Conservation (phyloP, 2,797 vertebrate genomes). For the Sternotherus odoratus region DNA sequence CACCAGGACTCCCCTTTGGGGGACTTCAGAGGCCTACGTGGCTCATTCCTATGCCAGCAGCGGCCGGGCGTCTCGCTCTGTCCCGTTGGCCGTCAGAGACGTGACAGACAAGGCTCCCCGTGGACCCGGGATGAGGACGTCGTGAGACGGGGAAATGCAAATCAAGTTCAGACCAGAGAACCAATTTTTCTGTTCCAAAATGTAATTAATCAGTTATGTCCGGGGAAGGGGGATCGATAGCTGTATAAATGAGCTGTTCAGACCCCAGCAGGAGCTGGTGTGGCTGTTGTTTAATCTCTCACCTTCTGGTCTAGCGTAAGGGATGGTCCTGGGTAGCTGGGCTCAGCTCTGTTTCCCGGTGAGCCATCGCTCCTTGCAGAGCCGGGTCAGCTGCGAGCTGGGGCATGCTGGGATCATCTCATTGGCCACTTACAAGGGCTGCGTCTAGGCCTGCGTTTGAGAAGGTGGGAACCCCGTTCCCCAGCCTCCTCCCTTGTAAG, state of each 20-base stretch:
- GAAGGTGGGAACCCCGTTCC: background rate
- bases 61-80: background rate
- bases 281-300: slow-evolving; percentile 25
- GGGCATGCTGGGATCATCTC: background rate
- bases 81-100: background rate
- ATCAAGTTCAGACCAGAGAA: slow-evolving; percentile 47
- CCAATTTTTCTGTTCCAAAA: slow-evolving; percentile 67
- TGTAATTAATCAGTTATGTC: slow-evolving; percentile 70
- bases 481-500: background rate
- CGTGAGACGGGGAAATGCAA: slow-evolving; percentile 3
- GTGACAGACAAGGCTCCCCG: slow-evolving; percentile 36
- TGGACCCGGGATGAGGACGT: background rate
- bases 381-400: background rate
- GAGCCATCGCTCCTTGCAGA: slow-evolving; percentile 17
- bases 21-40: background rate
- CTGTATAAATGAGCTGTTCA: slow-evolving; percentile 73
- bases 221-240: slow-evolving; percentile 59
- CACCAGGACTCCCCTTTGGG: no score
- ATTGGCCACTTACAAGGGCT: background rate
- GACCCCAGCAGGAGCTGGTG: slow-evolving; percentile 27
- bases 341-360: background rate
- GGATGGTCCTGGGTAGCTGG: background rate
- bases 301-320: slow-evolving; percentile 51
- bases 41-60: background rate
- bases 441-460: no score